These are phyloP conservation scores for Sinelater perroti DNA, from an alignment of 2,888 invertebrate species.

Conservation along the genomic window DNA sequence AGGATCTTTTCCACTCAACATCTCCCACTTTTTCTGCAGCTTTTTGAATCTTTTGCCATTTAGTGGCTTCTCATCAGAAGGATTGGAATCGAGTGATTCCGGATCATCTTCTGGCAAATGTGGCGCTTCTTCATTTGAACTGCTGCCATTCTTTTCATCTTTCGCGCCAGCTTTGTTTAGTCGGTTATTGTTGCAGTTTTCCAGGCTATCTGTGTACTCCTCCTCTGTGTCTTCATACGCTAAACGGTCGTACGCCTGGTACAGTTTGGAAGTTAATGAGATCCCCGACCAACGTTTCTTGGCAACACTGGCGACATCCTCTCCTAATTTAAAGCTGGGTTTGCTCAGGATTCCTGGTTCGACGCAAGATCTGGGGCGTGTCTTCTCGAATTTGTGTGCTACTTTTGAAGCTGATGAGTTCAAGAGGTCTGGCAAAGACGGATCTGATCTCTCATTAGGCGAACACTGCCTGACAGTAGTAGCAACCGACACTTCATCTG, in stretches of 20 bases:
- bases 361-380: conserved; percentile 77
- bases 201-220: conserved; percentile 79
- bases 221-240: conserved; percentile 72
- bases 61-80: conserved; percentile 58
- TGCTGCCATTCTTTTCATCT: conserved; percentile 38
- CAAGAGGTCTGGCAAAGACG: conserved; percentile 65
- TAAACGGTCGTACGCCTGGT: conserved; percentile 76
- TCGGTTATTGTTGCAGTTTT: conserved; percentile 59
- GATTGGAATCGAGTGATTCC: conserved; percentile 57
- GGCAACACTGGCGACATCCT: conserved; percentile 58
- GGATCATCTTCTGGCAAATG: conserved; percentile 49
- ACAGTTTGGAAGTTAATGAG: conserved; percentile 74
- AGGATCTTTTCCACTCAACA: conserved; percentile 69
- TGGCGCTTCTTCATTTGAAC: conserved; percentile 41
- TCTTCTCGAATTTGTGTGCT: conserved; percentile 62
- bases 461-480: conserved; percentile 65
- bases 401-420: conserved; percentile 65
- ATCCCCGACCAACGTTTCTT: conserved; percentile 80
- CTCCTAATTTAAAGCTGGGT: conserved; percentile 57
- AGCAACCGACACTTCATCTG: conserved; percentile 58
- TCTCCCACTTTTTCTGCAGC: conserved; percentile 83
- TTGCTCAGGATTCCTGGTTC: conserved; percentile 60
- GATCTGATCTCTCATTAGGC: conserved; percentile 54
- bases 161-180: conserved; percentile 11
- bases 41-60: conserved; percentile 77